Evolutionary conservation across 1,140 invertebrate genomes (phyloP).

Genomic region (Neotoxoptera formosana): DNA sequence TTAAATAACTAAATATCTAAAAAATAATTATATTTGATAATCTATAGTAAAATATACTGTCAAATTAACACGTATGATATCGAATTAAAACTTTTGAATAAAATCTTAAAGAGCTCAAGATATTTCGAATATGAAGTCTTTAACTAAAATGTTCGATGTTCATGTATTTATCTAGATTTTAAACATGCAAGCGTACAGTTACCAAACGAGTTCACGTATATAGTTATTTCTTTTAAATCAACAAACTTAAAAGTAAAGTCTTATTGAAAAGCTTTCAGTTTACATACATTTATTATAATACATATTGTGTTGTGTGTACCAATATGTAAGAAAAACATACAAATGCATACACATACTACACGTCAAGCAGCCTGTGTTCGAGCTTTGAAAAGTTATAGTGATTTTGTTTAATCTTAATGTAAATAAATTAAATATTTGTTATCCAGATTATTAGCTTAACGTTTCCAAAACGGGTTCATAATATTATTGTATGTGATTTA

Average conservation of each 20-base stretch:
- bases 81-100: neutral
- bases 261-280: constrained; percentile 16
- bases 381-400: constrained; percentile 8
- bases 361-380: neutral
- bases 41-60: neutral
- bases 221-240: neutral
- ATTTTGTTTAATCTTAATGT: neutral
- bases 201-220: neutral
- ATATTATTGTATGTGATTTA: neutral
- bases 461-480: neutral
- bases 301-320: neutral
- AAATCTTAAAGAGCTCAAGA: neutral
- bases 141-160: neutral
- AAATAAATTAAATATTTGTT: neutral
- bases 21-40: neutral
- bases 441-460: neutral
- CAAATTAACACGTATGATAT: neutral
- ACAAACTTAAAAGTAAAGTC: constrained; percentile 14
- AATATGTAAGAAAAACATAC: neutral
- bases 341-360: neutral
- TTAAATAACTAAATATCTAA: neutral
- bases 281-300: neutral
- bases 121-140: neutral
- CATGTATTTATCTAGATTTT: neutral
- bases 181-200: neutral